Percentiles rank a stretch among this genome's conserved stretches.
Evolutionary conservation across 2,888 invertebrate species (phyloP).

Genomic region (Azorinus chamasolen): DNA sequence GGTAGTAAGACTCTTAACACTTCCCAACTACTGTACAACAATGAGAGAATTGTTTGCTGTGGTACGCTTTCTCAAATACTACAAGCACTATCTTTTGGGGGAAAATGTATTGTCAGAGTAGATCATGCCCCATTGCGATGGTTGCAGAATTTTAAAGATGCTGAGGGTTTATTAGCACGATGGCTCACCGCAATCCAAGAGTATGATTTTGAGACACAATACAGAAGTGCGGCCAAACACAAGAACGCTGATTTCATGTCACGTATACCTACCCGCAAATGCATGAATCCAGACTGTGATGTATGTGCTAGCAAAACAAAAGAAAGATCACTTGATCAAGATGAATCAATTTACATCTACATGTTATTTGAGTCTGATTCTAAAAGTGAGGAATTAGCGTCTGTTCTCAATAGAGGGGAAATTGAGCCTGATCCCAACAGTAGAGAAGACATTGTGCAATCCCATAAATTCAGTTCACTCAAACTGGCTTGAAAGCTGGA

Average conservation of each 20-base stretch:
- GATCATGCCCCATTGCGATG: slow-evolving; percentile 24
- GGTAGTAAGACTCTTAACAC: slow-evolving; percentile 1
- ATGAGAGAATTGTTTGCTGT: slow-evolving; percentile 1
- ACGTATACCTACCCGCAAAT: neutral
- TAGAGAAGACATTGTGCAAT: too few relatives aligned
- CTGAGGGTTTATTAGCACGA: slow-evolving; percentile 9
- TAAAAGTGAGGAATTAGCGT: too few relatives aligned
- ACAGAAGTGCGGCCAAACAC: slow-evolving; percentile 7
- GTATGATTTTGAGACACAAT: slow-evolving; percentile 7
- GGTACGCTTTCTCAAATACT: slow-evolving; percentile 4
- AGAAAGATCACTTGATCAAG: neutral
- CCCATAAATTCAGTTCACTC: neutral
- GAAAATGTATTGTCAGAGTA: slow-evolving; percentile 1
- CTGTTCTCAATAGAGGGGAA: too few relatives aligned
- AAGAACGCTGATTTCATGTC: slow-evolving; percentile 15
- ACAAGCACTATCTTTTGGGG: neutral
- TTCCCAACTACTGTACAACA: slow-evolving; percentile 1
- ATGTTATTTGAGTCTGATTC: too few relatives aligned
- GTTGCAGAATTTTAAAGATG: slow-evolving; percentile 15
- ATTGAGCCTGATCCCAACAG: too few relatives aligned
- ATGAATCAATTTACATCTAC: too few relatives aligned
- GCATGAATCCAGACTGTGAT: slow-evolving; percentile 3
- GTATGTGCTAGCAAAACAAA: neutral
- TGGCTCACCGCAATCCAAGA: slow-evolving; percentile 6
- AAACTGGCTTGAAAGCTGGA: neutral